Conservation (phyloP, 2,888 invertebrate species). For the Lymantria monacha region DNA sequence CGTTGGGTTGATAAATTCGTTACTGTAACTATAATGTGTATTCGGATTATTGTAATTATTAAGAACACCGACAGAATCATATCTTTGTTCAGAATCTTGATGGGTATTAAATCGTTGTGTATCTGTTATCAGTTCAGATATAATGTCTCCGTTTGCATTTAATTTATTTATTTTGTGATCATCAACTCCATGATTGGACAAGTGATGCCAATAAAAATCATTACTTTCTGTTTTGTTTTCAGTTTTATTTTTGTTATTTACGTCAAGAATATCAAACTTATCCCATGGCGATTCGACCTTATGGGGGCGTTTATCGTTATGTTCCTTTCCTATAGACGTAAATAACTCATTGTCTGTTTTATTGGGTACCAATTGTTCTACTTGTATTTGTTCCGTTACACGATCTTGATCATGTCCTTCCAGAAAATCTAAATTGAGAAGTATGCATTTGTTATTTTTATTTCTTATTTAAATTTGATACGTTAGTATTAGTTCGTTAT, state of each 20-base stretch:
- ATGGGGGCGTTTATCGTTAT: not conserved
- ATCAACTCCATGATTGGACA: constrained; percentile 23
- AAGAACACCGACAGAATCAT: not conserved
- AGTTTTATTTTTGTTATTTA: constrained; percentile 2
- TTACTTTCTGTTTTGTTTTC: constrained; percentile 4
- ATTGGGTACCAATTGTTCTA: not conserved
- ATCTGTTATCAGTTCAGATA: not conserved
- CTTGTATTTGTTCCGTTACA: constrained; percentile 13
- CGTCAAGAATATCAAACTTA: constrained; percentile 11
- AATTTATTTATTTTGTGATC: constrained; percentile 26
- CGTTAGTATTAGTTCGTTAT: not conserved
- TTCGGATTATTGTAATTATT: not conserved
- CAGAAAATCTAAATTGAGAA: constrained; percentile 35
- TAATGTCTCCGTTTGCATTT: not conserved
- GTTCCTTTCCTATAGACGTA: constrained; percentile 1
- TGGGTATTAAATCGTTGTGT: not conserved
- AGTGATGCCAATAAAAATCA: constrained; percentile 1
- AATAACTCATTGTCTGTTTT: constrained; percentile 2
- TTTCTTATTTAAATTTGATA: not conserved
- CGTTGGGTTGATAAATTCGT: constrained; percentile 5
- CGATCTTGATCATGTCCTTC: constrained; percentile 30
- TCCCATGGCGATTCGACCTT: constrained; percentile 16
- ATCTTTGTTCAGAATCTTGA: not conserved
- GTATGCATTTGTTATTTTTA: constrained; percentile 13
- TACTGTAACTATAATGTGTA: constrained; percentile 1